These are phyloP conservation scores for Hirudo medicinalis DNA, from an alignment of 1,140 invertebrate species.

Conservation along the genomic window DNA sequence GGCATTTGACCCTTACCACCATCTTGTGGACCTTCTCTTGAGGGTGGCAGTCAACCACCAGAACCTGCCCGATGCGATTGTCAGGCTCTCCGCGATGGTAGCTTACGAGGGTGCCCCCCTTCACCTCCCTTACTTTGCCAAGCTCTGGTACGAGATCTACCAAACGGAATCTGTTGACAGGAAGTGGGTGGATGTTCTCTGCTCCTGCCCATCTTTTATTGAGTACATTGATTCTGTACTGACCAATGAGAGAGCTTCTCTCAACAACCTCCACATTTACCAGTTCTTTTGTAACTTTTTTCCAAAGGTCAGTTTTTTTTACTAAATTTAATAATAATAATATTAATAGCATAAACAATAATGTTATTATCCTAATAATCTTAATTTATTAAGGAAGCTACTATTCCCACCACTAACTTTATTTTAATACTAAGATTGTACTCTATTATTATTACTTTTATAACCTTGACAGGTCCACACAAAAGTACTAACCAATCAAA, in stretches of 20 bases:
- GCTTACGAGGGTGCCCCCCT: constrained; percentile 71
- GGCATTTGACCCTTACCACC: constrained; percentile 68
- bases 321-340: too few species aligned
- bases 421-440: not conserved
- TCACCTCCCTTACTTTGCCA: constrained; percentile 67
- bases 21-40: constrained; percentile 72
- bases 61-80: constrained; percentile 60
- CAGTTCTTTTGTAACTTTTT: constrained; percentile 68
- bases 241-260: constrained; percentile 60
- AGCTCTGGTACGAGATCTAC: constrained; percentile 51
- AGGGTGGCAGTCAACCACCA: constrained; percentile 69
- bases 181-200: constrained; percentile 61
- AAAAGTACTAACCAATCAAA: constrained; percentile 40
- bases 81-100: constrained; percentile 57
- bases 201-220: constrained; percentile 61
- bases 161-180: constrained; percentile 43
- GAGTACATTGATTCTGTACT: constrained; percentile 70
- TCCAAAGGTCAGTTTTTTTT: constrained; percentile 52
- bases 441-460: constrained; percentile 18
- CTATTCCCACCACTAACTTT: not conserved
- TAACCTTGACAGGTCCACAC: constrained; percentile 31
- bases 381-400: not conserved
- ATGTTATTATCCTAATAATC: too few species aligned
- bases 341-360: too few species aligned
- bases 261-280: constrained; percentile 63